Conservation (phyloP, 2,888 invertebrate genomes). For the Drosophila paranaensis region DNA sequence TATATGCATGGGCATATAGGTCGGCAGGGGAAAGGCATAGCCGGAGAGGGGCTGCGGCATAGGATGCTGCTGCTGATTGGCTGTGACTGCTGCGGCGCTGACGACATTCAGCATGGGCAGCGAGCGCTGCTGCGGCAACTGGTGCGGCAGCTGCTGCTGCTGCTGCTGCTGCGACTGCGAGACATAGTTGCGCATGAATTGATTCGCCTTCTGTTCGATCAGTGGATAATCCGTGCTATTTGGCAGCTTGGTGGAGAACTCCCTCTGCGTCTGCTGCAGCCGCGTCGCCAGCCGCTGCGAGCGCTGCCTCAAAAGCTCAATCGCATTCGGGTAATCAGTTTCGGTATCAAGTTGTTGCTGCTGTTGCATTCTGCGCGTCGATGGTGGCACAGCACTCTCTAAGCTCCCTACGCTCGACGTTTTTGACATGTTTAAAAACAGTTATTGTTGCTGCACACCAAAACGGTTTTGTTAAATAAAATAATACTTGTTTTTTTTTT, state of each 20-base stretch:
- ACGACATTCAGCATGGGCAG: too few relatives aligned
- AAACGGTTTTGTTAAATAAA: slow-evolving; percentile 23
- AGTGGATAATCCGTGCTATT: neutral
- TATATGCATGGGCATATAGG: slow-evolving; percentile 24
- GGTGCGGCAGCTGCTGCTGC: neutral
- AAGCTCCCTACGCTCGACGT: slow-evolving; percentile 52
- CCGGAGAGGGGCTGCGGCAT: slow-evolving; percentile 17
- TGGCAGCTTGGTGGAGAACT: slow-evolving; percentile 27
- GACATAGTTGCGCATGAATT: slow-evolving; percentile 44
- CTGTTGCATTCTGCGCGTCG: slow-evolving; percentile 8
- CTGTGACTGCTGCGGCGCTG: neutral
- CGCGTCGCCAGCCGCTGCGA: slow-evolving; percentile 54
- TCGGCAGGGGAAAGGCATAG: slow-evolving; percentile 12
- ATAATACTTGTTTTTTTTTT: slow-evolving; percentile 20
- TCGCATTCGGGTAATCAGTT: slow-evolving; percentile 26
- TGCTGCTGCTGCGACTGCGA: slow-evolving; percentile 13
- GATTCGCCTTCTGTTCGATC: slow-evolving; percentile 28
- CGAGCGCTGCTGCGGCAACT: too few relatives aligned
- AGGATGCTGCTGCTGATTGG: neutral
- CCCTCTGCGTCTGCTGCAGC: slow-evolving; percentile 49
- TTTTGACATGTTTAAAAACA: slow-evolving; percentile 57
- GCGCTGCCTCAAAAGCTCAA: slow-evolving; percentile 54
- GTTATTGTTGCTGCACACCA: slow-evolving; percentile 25
- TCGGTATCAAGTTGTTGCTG: slow-evolving; percentile 4
- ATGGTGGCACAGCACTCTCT: slow-evolving; percentile 28